Evolutionary conservation across 2,113 vertebrate species (phyloP).

Genomic region (Chamaea fasciata): DNA sequence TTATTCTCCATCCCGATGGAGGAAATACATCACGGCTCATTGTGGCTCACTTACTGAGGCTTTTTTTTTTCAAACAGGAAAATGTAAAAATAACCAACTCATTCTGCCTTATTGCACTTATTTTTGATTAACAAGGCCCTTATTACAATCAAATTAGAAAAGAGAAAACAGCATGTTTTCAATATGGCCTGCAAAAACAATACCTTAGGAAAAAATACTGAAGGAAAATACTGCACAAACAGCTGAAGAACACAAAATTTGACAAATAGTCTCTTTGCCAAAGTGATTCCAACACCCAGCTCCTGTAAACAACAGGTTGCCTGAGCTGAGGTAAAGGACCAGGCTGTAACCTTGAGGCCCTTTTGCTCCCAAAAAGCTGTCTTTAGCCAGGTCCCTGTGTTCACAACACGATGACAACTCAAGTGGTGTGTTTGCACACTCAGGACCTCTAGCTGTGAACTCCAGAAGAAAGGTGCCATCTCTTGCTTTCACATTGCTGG

Average conservation of each 20-base stretch:
- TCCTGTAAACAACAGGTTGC: conserved; percentile 35
- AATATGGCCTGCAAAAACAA: conserved; percentile 60
- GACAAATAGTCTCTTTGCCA: conserved; percentile 56
- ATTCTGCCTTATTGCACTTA: conserved; percentile 66
- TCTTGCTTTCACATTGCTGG: background rate
- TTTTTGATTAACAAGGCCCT: conserved; percentile 74
- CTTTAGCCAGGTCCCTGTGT: background rate
- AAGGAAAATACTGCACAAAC: conserved; percentile 52
- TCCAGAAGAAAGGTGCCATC: background rate
- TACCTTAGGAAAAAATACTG: conserved; percentile 44
- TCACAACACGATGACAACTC: background rate
- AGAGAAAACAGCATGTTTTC: conserved; percentile 62
- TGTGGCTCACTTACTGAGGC: conserved; percentile 80
- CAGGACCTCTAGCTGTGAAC: background rate
- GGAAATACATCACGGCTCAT: conserved; percentile 97
- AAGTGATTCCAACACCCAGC: conserved; percentile 31
- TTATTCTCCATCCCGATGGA: conserved; percentile 92
- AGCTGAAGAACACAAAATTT: conserved; percentile 42
- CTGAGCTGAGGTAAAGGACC: background rate
- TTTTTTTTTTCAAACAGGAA: conserved; percentile 89
- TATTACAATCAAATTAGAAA: conserved; percentile 60
- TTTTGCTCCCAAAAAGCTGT: background rate
- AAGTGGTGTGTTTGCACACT: background rate
- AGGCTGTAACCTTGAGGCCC: background rate
- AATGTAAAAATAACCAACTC: conserved; percentile 93